A percentile compares a stretch with the other conserved stretches of the same genome.
phyloP scores from a whole-genome alignment of 2,888 invertebrate species.

The Metopia argyrocephala region DNA sequence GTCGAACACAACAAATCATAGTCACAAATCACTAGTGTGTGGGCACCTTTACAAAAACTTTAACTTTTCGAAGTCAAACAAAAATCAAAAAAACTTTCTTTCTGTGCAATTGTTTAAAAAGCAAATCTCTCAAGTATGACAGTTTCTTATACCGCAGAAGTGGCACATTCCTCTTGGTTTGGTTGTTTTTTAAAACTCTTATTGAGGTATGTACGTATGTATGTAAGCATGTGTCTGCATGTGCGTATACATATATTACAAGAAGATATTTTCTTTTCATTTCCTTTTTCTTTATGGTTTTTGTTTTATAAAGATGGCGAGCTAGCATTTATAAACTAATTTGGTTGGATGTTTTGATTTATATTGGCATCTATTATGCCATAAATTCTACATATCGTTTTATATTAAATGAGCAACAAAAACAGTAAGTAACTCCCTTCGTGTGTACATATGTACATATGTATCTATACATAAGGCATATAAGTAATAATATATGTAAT shows the following conservation, averaged over 20 bases:
- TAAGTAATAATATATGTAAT: neutral
- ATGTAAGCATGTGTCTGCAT: too few relatives aligned
- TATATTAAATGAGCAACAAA: conserved; percentile 52
- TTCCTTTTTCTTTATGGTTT: neutral
- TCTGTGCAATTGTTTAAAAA: neutral
- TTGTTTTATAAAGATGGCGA: conserved; percentile 86
- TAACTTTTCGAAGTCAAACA: too few relatives aligned
- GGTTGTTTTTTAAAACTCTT: conserved; percentile 73
- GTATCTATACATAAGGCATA: too few relatives aligned
- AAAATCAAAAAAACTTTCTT: neutral
- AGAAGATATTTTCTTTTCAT: neutral
- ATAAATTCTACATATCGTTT: conserved; percentile 67
- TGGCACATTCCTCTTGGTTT: conserved; percentile 69
- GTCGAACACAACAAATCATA: too few relatives aligned
- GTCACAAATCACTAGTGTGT: too few relatives aligned
- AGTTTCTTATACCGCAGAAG: conserved; percentile 73
- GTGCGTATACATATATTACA: too few relatives aligned
- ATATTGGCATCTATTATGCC: conserved; percentile 85
- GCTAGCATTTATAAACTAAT: conserved; percentile 96
- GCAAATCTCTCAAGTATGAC: conserved; percentile 67
- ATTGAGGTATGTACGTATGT: conserved; percentile 53
- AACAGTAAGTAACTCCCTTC: conserved; percentile 62
- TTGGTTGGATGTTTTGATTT: conserved; percentile 90
- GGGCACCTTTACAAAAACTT: too few relatives aligned
- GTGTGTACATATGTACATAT: neutral